Percentiles rank a stretch among this genome's conserved stretches.
phyloP scores from a whole-genome alignment of 2,797 vertebrate species.

The Centropyge bicolor region DNA sequence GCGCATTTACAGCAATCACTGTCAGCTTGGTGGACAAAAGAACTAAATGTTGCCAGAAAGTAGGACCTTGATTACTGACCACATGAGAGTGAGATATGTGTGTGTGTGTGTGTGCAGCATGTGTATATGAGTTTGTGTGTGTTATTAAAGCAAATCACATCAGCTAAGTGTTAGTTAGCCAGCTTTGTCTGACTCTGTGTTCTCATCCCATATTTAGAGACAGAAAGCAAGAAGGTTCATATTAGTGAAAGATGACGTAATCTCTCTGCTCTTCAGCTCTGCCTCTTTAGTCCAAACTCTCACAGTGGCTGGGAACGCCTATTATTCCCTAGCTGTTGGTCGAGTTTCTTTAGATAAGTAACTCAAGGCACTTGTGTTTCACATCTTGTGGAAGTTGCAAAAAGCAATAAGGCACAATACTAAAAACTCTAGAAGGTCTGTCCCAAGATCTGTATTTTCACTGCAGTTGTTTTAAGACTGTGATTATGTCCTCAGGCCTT shows the following conservation, averaged over 20 bases:
- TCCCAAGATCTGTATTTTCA: conserved; percentile 16
- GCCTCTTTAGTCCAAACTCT: conserved; percentile 44
- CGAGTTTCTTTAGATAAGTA: conserved; percentile 43
- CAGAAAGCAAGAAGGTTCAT: conserved; percentile 69
- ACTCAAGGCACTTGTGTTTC: conserved; percentile 33
- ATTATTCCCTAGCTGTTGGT: conserved; percentile 46
- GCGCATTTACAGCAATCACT: conserved; percentile 57
- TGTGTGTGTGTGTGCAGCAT: conserved; percentile 4
- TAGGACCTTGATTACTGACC: conserved; percentile 52
- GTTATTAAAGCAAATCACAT: conserved; percentile 51
- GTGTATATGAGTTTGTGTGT: conserved; percentile 7
- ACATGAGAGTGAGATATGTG: conserved; percentile 37
- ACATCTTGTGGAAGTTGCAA: conserved; percentile 22
- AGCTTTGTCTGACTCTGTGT: conserved; percentile 51
- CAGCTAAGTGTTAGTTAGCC: conserved; percentile 41
- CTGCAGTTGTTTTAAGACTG: conserved; percentile 14
- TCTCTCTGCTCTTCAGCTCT: conserved; percentile 57
- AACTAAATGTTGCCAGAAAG: conserved; percentile 51
- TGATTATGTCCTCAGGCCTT: conserved; percentile 18
- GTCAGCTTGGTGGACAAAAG: conserved; percentile 49
- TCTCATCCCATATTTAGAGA: conserved; percentile 60
- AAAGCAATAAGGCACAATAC: conserved; percentile 22
- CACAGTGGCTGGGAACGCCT: conserved; percentile 49
- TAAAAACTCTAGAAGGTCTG: background rate
- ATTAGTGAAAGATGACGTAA: conserved; percentile 77